Base-by-base conservation (phyloP, 1,140 invertebrate species). In the Copidosoma floridanum region DNA sequence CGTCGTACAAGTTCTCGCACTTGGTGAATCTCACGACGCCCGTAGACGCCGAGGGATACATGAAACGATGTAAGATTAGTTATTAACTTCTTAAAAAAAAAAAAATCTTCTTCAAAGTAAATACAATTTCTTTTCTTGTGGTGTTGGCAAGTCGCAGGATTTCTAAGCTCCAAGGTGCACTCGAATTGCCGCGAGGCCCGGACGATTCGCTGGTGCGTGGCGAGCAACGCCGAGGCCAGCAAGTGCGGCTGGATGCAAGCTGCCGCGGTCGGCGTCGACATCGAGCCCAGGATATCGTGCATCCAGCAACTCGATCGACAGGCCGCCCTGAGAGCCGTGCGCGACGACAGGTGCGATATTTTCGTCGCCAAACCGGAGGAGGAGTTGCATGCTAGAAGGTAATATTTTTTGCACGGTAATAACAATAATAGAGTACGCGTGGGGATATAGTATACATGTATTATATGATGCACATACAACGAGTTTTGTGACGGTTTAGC, bases 241-340 rank as follows among this genome's bases (percentile, higher is more conserved):
- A 93, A 93, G 67, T 94, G 92, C 68, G 81, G 85, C 10, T 89
- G 87, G 86, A 68, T 93, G 65, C 82, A 84, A 63, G 85, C 89
- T 67, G 86, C 86, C 0, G 84, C 87, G 0, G 77, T 83, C 3
- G 86, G 88, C 1, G 86, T 89, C 66, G 88, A 89, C 1, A 77
- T 93, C 0, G 82, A 87, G 57, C 91, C 91, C 0, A 81, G 84
- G n/a, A 77, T 93, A 11, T 83, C 86, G 35, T 94, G 91, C 64
- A 68, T 85, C 0, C 76, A 84, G 51, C 79, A 82, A 32, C 66
- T 69, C 8, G 81, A 76, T 35, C 67, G 76, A 21, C 71, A 78
- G 0, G 79, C 83, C 5, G 95, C 93, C 67, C 83, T 94, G 76
- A 70, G 85, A 8, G 82, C 84, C 14, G 79, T 93, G 0, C 71